Evolutionary conservation across 2,113 vertebrate genomes (phyloP), one percentile per base, ranked within the genome.

Genomic region (Furnarius figulus): DNA sequence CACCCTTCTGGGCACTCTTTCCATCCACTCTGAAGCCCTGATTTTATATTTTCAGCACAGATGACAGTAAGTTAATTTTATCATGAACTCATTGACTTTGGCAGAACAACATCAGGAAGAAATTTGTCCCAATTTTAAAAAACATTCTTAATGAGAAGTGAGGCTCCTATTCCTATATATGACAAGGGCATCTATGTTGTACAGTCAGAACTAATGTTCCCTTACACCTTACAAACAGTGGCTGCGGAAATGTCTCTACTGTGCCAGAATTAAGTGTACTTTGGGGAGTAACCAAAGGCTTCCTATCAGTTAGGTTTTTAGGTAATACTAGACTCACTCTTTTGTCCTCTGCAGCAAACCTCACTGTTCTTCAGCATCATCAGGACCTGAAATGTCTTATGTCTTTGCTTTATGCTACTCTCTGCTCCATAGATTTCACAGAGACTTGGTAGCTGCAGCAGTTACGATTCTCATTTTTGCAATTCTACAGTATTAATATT

Each of bases 281-380:
- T 77, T 74, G 52, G 68, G 63, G 63, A 86, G 35, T 61, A 93
- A 86, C 82, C 33, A 30, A 52, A 55, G 33, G 37, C 59, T 93
- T 93, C 31, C 27, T 62, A 50, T 88, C 31, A 63, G 59, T 75
- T 84, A 70, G 59, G 8, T 24, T 83, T 78, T 75, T 71, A 75
- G 61, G 39, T 53, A 56, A 61, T 39, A 44, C 30, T 73, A 70
- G 62, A 30, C 50, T 91, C n/a, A 12, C 46, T 90, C 55, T 79
- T 94, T 91, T 91, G 93, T 73, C 91, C 92, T 97, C 82, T 94
- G 67, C 71, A 66, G 68, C 55, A 93, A 83, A 85, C 16, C 27
- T 83, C 0, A 0, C 55, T 93, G 58, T 77, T 93, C 55, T 84
- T 93, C 50, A 81, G 78, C 3, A 1, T 80, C 50, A 83, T 71